Evolutionary conservation across 2,113 vertebrate genomes (phyloP).

Genomic region (Dicerorhinus sumatrensis): DNA sequence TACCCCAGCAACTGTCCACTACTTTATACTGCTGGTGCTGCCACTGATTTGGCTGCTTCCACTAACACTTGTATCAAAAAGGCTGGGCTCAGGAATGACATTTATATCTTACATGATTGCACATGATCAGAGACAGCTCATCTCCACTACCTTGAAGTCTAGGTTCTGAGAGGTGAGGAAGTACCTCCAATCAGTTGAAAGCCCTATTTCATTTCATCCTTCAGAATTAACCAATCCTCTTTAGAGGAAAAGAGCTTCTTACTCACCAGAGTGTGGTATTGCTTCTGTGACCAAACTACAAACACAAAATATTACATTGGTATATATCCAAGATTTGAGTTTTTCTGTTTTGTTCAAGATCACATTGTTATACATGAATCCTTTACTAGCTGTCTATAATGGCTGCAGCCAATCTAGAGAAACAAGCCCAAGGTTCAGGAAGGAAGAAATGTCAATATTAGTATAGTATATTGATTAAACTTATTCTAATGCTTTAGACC

Average conservation of each 20-base stretch:
- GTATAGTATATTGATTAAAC: background rate
- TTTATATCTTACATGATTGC: background rate
- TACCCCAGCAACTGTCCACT: background rate
- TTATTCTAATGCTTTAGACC: background rate
- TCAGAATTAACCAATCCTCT: background rate
- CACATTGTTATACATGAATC: background rate
- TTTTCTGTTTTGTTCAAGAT: background rate
- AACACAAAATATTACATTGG: background rate
- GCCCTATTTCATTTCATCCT: background rate
- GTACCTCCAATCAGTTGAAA: background rate
- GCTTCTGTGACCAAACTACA: background rate
- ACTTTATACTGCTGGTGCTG: background rate
- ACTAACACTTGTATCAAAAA: background rate
- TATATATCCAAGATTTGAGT: background rate
- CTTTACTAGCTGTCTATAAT: background rate
- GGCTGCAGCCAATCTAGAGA: background rate
- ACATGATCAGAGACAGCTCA: background rate
- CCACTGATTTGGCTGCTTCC: background rate
- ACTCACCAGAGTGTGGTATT: background rate
- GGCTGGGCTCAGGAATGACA: background rate
- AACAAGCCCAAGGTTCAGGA: background rate
- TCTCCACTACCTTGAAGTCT: background rate
- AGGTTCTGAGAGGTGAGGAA: background rate
- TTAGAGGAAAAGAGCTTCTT: background rate
- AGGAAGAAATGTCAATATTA: conserved; percentile 15